These are phyloP conservation scores for Acrobasis consociella DNA, from an alignment of 2,888 invertebrate species.

Conservation along the genomic window DNA sequence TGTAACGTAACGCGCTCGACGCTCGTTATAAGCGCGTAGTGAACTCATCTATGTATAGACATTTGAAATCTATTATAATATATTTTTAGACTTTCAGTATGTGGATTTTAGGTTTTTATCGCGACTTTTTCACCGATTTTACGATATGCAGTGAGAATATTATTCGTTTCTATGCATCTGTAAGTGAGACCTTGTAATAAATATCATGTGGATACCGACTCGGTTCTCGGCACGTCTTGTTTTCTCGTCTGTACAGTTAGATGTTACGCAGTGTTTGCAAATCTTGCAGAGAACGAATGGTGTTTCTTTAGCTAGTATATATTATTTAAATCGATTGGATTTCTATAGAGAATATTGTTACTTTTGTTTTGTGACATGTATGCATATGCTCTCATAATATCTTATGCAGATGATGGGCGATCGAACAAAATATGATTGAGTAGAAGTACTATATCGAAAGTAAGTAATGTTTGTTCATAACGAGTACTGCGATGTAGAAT, in stretches of 20 bases:
- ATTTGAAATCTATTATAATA: slow-evolving; percentile 81
- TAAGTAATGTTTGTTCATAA: slow-evolving; percentile 81
- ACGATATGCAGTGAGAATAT: slow-evolving; percentile 71
- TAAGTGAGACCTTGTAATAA: slow-evolving; percentile 72
- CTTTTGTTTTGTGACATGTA: slow-evolving; percentile 67
- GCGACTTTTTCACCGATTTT: slow-evolving; percentile 77
- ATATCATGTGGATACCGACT: slow-evolving; percentile 62
- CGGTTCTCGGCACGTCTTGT: slow-evolving; percentile 64
- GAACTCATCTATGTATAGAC: slow-evolving; percentile 81
- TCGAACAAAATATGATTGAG: slow-evolving; percentile 77
- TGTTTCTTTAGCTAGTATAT: slow-evolving; percentile 76
- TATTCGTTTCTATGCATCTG: slow-evolving; percentile 71
- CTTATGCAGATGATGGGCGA: slow-evolving; percentile 59
- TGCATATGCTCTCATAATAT: slow-evolving; percentile 65
- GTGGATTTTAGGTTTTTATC: slow-evolving; percentile 79
- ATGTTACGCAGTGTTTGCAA: slow-evolving; percentile 72
- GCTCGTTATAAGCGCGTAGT: slow-evolving; percentile 68
- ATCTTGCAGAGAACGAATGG: slow-evolving; percentile 69
- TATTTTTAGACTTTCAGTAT: slow-evolving; percentile 81
- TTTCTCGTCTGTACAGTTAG: slow-evolving; percentile 78
- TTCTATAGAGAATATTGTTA: slow-evolving; percentile 70
- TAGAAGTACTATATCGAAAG: slow-evolving; percentile 77
- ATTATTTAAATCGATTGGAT: slow-evolving; percentile 79
- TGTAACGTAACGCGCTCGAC: slow-evolving; percentile 63
- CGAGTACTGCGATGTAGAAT: slow-evolving; percentile 80